phyloP scores from a whole-genome alignment of 37 sponge, comb jelly and placozoan genomes.

The Ephydatia muelleri region DNA sequence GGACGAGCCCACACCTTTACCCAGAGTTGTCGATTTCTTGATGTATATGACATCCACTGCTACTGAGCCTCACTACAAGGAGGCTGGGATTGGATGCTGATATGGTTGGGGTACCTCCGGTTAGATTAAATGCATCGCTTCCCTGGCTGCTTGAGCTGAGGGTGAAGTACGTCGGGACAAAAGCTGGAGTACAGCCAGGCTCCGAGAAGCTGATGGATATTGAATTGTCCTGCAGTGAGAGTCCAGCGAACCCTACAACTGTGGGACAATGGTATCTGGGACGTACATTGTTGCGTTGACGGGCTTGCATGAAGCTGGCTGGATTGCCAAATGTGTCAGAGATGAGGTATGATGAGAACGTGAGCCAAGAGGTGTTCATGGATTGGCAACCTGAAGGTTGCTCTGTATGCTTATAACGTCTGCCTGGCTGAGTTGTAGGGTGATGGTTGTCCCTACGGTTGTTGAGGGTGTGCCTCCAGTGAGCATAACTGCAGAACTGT shows the following conservation, averaged over 20 bases:
- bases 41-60: conserved; percentile 64
- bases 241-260: conserved; percentile 50
- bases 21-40: conserved; percentile 62
- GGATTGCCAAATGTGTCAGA: conserved; percentile 59
- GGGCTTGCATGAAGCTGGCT: conserved; percentile 13
- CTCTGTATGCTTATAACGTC: conserved; percentile 72
- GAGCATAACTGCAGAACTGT: conserved; percentile 26
- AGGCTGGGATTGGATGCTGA: conserved; percentile 26
- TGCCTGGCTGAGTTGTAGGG: conserved; percentile 25
- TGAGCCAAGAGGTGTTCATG: conserved; percentile 64
- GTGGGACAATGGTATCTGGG: conserved; percentile 56
- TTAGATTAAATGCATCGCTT: conserved; percentile 43
- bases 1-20: conserved; percentile 28
- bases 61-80: conserved; percentile 8
- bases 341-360: conserved; percentile 43
- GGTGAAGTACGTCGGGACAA: conserved; percentile 32
- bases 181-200: conserved; percentile 47
- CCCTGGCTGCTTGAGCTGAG: conserved; percentile 39
- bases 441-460: conserved; percentile 25
- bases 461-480: conserved; percentile 42
- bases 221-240: conserved; percentile 62
- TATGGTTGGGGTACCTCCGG: conserved; percentile 58
- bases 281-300: conserved; percentile 39
- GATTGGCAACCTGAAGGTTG: conserved; percentile 71
- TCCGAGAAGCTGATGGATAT: conserved; percentile 79